phyloP scores from a whole-genome alignment of 2,797 vertebrate genomes.

The Knipowitschia caucasica region DNA sequence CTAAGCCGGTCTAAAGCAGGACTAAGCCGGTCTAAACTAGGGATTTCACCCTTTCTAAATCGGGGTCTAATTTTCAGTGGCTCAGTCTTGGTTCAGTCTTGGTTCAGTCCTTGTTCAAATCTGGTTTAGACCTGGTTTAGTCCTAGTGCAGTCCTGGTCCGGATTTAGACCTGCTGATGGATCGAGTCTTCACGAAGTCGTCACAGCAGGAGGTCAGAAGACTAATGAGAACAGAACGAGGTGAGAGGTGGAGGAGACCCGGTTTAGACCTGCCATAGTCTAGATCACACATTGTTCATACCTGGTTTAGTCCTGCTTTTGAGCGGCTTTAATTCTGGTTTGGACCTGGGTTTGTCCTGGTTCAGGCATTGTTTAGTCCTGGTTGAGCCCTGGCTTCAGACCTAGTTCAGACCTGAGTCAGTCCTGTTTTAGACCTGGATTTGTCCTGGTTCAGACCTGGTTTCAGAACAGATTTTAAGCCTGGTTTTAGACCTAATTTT shows the following conservation, averaged over 20 bases:
- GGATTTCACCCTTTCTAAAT: too few species aligned
- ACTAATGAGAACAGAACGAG: too few species aligned
- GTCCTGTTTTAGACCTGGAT: neutral
- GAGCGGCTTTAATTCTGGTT: neutral
- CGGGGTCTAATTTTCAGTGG: too few species aligned
- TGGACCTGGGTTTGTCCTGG: neutral
- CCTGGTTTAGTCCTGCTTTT: neutral
- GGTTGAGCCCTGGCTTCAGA: neutral
- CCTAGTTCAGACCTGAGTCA: neutral
- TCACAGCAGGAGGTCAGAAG: too few species aligned
- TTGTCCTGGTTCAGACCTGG: neutral
- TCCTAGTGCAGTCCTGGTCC: neutral
- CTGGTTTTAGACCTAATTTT: neutral
- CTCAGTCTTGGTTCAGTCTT: too few species aligned
- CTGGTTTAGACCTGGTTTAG: neutral
- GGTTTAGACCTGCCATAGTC: neutral
- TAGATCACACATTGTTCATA: too few species aligned
- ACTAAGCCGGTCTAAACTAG: too few species aligned
- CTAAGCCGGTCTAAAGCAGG: too few species aligned
- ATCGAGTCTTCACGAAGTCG: too few species aligned
- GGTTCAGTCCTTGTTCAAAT: neutral
- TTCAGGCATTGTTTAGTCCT: neutral
- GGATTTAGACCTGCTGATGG: too few species aligned
- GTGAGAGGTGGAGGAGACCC: too few species aligned
- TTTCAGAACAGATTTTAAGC: conserved; percentile 1